A percentile compares a stretch with the other conserved stretches of the same genome.
Evolutionary conservation across 1,140 invertebrate genomes (phyloP).

Genomic region (Ceratina australensis): DNA sequence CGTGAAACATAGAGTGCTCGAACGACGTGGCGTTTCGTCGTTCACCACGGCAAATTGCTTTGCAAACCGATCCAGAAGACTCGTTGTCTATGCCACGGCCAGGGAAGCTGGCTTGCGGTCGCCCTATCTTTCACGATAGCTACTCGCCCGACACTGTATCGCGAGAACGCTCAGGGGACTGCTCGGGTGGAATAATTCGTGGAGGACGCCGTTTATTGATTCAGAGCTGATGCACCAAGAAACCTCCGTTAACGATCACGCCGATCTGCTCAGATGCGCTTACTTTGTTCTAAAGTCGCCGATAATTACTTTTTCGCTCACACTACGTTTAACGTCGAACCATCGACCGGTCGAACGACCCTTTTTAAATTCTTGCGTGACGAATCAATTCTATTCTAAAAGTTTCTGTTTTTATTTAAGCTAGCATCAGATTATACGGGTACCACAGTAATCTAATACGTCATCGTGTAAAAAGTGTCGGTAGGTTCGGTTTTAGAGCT

Average conservation of each 20-base stretch:
- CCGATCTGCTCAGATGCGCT: no score
- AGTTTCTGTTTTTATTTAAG: no score
- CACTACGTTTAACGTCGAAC: no score
- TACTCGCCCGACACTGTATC: neutral
- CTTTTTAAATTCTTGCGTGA: no score
- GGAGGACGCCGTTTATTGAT: constrained; percentile 28
- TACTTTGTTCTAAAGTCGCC: no score
- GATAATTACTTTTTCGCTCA: no score
- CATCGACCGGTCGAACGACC: no score
- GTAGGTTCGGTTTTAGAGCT: no score
- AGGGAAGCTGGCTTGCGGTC: constrained; percentile 5
- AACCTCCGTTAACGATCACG: constrained; percentile 14
- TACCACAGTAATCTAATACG: no score
- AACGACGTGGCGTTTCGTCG: neutral
- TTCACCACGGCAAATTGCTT: constrained; percentile 36
- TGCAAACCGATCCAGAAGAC: constrained; percentile 26
- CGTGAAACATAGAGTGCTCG: neutral
- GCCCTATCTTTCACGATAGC: constrained; percentile 18
- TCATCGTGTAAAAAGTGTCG: no score
- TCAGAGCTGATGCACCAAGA: constrained; percentile 7
- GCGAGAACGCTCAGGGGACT: constrained; percentile 6
- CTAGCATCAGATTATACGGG: no score
- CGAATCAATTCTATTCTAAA: no score
- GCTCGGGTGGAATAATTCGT: constrained; percentile 26
- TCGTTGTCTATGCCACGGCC: neutral